Base-by-base conservation (phyloP, 2,888 invertebrate species). In the Drosophila niveifrons region DNA sequence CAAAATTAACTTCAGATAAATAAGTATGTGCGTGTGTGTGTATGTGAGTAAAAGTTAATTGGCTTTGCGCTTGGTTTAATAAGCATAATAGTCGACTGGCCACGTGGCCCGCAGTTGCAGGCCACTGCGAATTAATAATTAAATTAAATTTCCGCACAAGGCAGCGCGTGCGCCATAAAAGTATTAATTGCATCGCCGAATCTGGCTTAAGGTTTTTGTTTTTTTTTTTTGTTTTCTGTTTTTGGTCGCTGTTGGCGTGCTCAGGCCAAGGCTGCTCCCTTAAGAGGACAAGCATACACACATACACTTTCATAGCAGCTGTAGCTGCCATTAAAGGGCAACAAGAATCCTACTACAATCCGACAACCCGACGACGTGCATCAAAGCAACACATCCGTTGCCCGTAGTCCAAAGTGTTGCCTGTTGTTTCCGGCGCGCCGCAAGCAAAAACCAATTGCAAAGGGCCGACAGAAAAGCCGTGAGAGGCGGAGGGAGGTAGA, bases 121-220 rank as follows among this genome's bases (percentile, higher is more conserved):
- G 48, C 65, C 73, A 50, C 55, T 53, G 68, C 75, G 78, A 82
- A 85, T 85, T 81, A 88, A 88, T 85, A 81, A 85, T 85, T 88
- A 65, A 85, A 85, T 88, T 86, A 77, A 85, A 85, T 74, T 86
- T 82, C 66, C 71, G 72, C 31, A 23, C 64, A 55, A 34, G 57
- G 70, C 66, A 58, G 15, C 57, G 64, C 47, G 63, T 43, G 65
- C 56, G 48, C 70, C 75, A 68, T 79, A 81, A 83, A 82, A 80
- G 79, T 81, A 86, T 83, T 85, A 85, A 88, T 85, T 83, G 72
- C 86, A 78, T 31, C 46, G 50, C 69, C 61, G 75, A 82, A 72
- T 75, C 73, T 75, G 75, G 67, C 84, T 75, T 78, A 74, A 65
- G 75, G 57, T 23, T 53, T 66, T 23, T 23, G 41, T 23, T 23